Evolutionary conservation across 2,113 vertebrate genomes (phyloP), one percentile per base, ranked within the genome.

Genomic region (Oenanthe melanoleuca): DNA sequence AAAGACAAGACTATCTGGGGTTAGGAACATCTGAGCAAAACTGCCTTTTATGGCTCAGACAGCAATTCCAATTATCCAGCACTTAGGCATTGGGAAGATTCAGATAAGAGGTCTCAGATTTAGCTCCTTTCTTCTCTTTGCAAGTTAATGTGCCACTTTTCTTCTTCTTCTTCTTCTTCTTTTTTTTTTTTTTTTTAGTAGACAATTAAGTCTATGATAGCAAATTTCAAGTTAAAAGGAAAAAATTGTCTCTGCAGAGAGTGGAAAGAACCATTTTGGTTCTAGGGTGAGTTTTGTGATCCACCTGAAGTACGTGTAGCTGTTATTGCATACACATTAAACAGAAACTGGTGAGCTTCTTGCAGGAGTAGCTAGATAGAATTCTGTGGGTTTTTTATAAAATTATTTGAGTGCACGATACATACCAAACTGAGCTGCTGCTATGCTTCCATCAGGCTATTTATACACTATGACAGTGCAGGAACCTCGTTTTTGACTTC

Each of bases 21-120:
- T 89, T 94, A 92, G 67, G 44, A 94, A 73, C 52, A 84, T 94
- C 61, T 83, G 67, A 95, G 75, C 52, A 59, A 94, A 95, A 78
- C 31, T 73, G 42, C 9, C 0, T 80, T 88, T 91, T 72, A 67
- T 86, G 75, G 93, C 92, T 96, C 86, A 90, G 85, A 83, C 64
- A 83, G 93, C 71, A 86, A 66, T 95, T 95, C 85, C 77, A 95
- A 94, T 96, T 96, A 96, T 86, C 89, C 90, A 95, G 82, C 93
- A 86, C 95, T 95, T 86, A 95, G 87, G 93, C 84, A 89, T 87
- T 1, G 3, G 73, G 52, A 92, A 93, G 85, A 94, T 89, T 92
- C 81, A 92, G 95, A 96, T 96, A 96, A 96, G 94, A 94, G 88
- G 82, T 88, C 95, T 96, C 93, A 86, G 88, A 95, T 96, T 96